Evolutionary conservation across 2,888 invertebrate species (phyloP).

Genomic region (Trichacis sp.): DNA sequence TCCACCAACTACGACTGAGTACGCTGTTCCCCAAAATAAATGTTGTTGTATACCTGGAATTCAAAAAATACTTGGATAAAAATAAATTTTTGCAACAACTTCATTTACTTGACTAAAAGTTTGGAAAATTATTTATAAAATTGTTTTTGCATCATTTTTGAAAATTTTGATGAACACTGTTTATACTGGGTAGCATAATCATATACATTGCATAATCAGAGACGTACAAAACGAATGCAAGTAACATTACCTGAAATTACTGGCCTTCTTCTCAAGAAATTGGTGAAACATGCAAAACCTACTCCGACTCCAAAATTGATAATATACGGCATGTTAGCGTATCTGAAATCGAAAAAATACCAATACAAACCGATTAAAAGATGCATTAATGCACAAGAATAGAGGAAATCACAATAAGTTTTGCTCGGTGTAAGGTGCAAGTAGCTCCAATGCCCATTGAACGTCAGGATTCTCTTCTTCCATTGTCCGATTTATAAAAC

Average conservation of each 20-base stretch:
- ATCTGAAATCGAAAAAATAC: too few species aligned
- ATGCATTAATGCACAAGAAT: too few species aligned
- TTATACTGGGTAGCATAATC: background rate
- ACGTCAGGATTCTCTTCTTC: constrained; percentile 45
- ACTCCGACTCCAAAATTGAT: constrained; percentile 15
- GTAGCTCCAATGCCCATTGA: constrained; percentile 60
- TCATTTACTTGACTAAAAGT: too few species aligned
- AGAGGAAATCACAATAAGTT: too few species aligned
- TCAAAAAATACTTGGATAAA: too few species aligned
- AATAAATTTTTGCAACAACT: too few species aligned
- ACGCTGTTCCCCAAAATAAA: constrained; percentile 1
- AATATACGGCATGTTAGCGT: too few species aligned
- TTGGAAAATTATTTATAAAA: too few species aligned
- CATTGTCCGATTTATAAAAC: too few species aligned
- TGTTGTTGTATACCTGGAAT: constrained; percentile 5
- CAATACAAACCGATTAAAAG: too few species aligned
- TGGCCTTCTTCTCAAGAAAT: constrained; percentile 42
- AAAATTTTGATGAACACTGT: too few species aligned
- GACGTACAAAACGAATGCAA: too few species aligned
- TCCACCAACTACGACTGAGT: background rate
- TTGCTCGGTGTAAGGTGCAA: constrained; percentile 47
- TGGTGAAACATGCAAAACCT: constrained; percentile 17
- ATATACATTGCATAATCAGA: constrained; percentile 1
- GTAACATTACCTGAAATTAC: constrained; percentile 43
- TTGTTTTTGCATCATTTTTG: background rate